phyloP scores from a whole-genome alignment of 1,140 invertebrate genomes.

The Drosophila triauraria region DNA sequence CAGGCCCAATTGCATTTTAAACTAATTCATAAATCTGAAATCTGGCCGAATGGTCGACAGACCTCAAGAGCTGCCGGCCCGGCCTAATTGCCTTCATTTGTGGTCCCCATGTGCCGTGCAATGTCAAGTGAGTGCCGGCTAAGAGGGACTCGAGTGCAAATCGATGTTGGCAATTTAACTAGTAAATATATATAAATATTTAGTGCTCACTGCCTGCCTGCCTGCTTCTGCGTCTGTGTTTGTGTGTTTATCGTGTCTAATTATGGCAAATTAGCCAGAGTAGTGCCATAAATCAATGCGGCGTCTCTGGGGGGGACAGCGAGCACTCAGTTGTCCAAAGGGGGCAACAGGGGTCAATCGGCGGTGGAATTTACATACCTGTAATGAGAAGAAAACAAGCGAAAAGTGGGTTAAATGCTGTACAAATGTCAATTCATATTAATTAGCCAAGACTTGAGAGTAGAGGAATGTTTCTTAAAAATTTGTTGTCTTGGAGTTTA shows the following conservation, averaged over 20 bases:
- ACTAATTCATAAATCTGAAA: constrained; percentile 56
- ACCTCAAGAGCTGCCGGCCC: constrained; percentile 22
- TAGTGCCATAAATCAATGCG: constrained; percentile 41
- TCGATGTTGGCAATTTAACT: constrained; percentile 58
- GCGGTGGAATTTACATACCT: constrained; percentile 58
- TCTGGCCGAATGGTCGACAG: neutral
- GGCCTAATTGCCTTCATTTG: constrained; percentile 54
- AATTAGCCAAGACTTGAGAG: neutral
- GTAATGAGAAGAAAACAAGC: constrained; percentile 43
- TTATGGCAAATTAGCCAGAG: constrained; percentile 70
- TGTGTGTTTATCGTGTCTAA: constrained; percentile 58
- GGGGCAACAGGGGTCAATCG: constrained; percentile 6
- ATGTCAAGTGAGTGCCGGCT: constrained; percentile 53
- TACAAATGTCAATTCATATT: neutral
- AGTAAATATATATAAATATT: constrained; percentile 50
- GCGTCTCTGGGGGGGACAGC: constrained; percentile 26
- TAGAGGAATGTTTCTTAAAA: neutral
- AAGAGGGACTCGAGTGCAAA: constrained; percentile 46
- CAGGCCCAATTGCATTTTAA: constrained; percentile 54
- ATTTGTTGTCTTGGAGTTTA: neutral
- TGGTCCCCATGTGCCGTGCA: constrained; percentile 25
- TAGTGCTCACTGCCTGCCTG: constrained; percentile 20
- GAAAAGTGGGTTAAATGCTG: neutral
- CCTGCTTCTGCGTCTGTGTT: neutral
- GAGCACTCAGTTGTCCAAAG: neutral